Evolutionary conservation across 2,888 invertebrate species (phyloP).

Genomic region (Eupithecia tripunctaria): DNA sequence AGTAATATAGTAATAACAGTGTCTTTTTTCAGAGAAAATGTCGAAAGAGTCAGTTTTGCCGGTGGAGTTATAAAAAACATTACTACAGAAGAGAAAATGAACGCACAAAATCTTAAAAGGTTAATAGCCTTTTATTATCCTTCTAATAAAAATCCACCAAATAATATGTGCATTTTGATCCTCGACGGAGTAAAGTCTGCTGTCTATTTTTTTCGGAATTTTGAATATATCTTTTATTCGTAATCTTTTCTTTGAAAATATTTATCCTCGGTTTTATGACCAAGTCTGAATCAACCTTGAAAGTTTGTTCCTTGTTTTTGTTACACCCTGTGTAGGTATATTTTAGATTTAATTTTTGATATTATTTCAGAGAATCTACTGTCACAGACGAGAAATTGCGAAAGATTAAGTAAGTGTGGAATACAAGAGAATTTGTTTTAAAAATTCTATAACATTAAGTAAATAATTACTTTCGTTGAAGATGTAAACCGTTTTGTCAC

Average conservation of each 20-base stretch:
- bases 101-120: slow-evolving; percentile 55
- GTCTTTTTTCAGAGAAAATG: slow-evolving; percentile 54
- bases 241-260: too few species aligned
- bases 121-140: slow-evolving; percentile 35
- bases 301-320: too few species aligned
- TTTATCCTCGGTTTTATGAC: too few species aligned
- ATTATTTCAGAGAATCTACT: slow-evolving; percentile 38
- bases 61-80: slow-evolving; percentile 63
- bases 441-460: background rate
- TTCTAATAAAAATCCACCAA: background rate
- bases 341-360: too few species aligned
- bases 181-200: too few species aligned
- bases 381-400: slow-evolving; percentile 64
- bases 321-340: too few species aligned
- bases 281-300: too few species aligned
- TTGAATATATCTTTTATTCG: background rate
- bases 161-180: background rate
- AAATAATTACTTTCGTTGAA: background rate
- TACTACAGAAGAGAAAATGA: slow-evolving; percentile 47
- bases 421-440: background rate
- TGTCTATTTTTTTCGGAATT: background rate
- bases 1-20: too few species aligned
- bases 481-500: too few species aligned
- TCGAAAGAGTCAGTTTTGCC: slow-evolving; percentile 69
- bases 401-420: slow-evolving; percentile 53